Evolutionary conservation across 2,888 invertebrate genomes (phyloP).

Genomic region (Agrotis puta): DNA sequence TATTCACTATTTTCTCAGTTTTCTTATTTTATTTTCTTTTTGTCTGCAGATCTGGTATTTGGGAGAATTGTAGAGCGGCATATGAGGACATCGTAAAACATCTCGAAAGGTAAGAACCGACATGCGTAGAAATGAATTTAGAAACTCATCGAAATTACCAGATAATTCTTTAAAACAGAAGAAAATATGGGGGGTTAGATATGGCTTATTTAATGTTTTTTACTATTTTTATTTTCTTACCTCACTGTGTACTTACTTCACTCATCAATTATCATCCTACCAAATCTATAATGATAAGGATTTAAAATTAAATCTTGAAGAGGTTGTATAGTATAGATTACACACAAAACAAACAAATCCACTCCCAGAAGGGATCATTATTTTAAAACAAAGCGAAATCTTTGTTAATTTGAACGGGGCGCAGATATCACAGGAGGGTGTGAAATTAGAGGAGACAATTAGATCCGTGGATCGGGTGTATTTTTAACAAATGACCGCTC

Average conservation of each 20-base stretch:
- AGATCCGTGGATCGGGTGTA: slow-evolving; percentile 90
- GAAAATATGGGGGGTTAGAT: slow-evolving; percentile 13
- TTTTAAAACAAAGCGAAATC: slow-evolving; percentile 73
- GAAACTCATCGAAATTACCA: neutral
- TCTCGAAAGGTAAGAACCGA: slow-evolving; percentile 95
- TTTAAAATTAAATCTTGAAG: slow-evolving; percentile 9
- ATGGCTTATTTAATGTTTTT: slow-evolving; percentile 25
- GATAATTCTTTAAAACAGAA: neutral
- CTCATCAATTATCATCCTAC: slow-evolving; percentile 24
- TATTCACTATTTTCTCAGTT: slow-evolving; percentile 76
- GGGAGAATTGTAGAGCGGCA: slow-evolving; percentile 98
- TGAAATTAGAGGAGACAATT: slow-evolving; percentile 91
- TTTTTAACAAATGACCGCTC: slow-evolving; percentile 91
- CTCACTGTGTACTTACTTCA: slow-evolving; percentile 33
- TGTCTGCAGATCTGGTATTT: slow-evolving; percentile 95
- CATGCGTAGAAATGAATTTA: slow-evolving; percentile 25
- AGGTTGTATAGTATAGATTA: slow-evolving; percentile 27
- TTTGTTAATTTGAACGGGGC: slow-evolving; percentile 81
- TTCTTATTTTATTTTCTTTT: slow-evolving; percentile 85
- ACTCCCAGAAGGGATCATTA: slow-evolving; percentile 53
- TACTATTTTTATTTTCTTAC: slow-evolving; percentile 30
- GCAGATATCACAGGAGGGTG: slow-evolving; percentile 88
- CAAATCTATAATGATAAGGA: slow-evolving; percentile 24
- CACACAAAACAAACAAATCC: slow-evolving; percentile 32
- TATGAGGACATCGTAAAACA: slow-evolving; percentile 99